These are phyloP conservation scores for Tetranychus piercei DNA, from an alignment of 2,888 invertebrate species.

Conservation along the genomic window DNA sequence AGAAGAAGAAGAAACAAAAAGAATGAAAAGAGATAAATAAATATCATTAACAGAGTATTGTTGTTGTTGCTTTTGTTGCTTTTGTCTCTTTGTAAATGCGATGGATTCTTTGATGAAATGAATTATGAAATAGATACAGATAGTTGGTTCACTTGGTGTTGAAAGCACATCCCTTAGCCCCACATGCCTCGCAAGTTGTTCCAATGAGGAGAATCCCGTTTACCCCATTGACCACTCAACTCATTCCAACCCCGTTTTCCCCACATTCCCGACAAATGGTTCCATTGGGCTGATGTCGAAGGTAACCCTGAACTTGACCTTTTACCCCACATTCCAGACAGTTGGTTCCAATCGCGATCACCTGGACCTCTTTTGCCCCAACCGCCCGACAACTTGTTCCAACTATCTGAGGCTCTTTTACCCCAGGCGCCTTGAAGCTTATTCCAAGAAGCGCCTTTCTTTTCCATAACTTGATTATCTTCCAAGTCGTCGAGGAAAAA, in stretches of 20 bases:
- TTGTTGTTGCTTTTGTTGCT: no score
- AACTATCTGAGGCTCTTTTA: constrained; percentile 18
- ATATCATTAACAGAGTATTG: no score
- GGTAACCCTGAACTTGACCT: constrained; percentile 2
- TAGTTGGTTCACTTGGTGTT: no score
- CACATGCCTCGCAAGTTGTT: constrained; percentile 22
- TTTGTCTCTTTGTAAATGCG: no score
- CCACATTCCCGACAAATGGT: constrained; percentile 20
- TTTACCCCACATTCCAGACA: constrained; percentile 21
- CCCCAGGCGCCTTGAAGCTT: constrained; percentile 21
- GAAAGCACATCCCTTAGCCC: constrained; percentile 17
- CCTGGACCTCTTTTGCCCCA: constrained; percentile 17
- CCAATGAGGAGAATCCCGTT: constrained; percentile 19
- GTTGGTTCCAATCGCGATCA: constrained; percentile 16
- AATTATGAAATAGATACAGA: no score
- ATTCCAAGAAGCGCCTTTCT: constrained; percentile 20
- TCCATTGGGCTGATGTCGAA: constrained; percentile 12
- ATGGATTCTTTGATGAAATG: no score
- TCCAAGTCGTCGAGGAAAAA: constrained; percentile 5
- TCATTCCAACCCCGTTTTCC: constrained; percentile 21
- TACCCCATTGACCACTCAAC: constrained; percentile 19
- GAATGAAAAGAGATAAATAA: no score
- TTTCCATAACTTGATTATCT: constrained; percentile 6
- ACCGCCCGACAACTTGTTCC: constrained; percentile 20
- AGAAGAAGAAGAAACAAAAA: no score